Evolutionary conservation across 2,888 invertebrate species (phyloP).

Genomic region (Rhagophthalmus giganteus): DNA sequence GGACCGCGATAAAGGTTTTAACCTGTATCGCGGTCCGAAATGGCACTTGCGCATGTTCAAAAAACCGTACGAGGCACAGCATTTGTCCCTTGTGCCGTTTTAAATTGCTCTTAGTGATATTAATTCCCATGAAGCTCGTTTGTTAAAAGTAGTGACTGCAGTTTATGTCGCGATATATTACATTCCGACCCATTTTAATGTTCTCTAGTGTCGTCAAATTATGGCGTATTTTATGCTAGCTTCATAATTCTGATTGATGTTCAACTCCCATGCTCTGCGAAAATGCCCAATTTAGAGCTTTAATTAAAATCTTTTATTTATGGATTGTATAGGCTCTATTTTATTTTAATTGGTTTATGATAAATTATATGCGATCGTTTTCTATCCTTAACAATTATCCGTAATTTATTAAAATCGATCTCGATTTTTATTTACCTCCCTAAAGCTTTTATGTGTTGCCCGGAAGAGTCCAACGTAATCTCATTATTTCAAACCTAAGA

Average conservation of each 20-base stretch:
- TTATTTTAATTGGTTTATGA: background rate
- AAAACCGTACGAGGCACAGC: constrained; percentile 5
- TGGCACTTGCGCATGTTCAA: no score
- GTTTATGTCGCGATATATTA: constrained; percentile 26
- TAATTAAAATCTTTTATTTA: background rate
- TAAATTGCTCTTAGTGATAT: constrained; percentile 25
- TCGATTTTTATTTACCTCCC: no score
- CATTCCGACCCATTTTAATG: constrained; percentile 20
- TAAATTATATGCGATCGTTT: background rate
- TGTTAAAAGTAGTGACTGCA: constrained; percentile 24
- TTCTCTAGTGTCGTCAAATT: constrained; percentile 18
- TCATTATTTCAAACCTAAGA: constrained; percentile 11
- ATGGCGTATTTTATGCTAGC: constrained; percentile 11
- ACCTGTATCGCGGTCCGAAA: no score
- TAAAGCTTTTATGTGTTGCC: no score
- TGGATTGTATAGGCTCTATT: background rate
- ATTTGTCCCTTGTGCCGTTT: constrained; percentile 16
- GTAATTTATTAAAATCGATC: no score
- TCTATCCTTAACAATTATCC: no score
- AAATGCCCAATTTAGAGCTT: background rate
- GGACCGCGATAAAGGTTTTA: no score
- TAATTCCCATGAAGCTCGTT: constrained; percentile 19
- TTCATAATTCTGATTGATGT: constrained; percentile 24
- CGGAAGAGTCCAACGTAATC: no score
- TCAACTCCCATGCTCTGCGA: background rate